phyloP scores from a whole-genome alignment of 2,888 invertebrate genomes.

The Ormyrus labotus region DNA sequence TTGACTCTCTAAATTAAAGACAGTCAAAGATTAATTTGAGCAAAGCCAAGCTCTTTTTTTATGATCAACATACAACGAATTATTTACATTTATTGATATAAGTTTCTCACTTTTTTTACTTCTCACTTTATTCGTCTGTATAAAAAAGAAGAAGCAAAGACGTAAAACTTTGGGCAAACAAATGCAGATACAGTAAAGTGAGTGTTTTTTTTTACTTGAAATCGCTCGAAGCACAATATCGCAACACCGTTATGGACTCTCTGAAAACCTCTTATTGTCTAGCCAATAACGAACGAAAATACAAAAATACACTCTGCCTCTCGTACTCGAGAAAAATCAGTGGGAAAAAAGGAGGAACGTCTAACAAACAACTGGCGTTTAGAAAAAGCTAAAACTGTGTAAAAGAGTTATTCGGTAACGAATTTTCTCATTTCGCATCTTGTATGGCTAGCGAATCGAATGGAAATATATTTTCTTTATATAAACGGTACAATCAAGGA shows the following conservation, averaged over 20 bases:
- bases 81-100: conserved; percentile 54
- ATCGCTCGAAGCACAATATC: conserved; percentile 25
- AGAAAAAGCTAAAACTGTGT: conserved; percentile 34
- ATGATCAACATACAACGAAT: conserved; percentile 42
- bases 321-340: background rate
- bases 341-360: background rate
- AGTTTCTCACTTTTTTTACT: conserved; percentile 49
- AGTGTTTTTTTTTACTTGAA: background rate
- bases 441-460: background rate
- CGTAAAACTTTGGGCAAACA: conserved; percentile 43
- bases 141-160: conserved; percentile 49
- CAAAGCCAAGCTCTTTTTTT: conserved; percentile 32
- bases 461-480: conserved; percentile 21
- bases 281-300: conserved; percentile 45
- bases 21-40: background rate
- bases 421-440: background rate
- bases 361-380: conserved; percentile 8
- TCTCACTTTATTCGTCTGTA: conserved; percentile 48
- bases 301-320: conserved; percentile 32
- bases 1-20: background rate
- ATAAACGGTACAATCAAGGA: conserved; percentile 23
- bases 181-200: conserved; percentile 18
- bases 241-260: background rate
- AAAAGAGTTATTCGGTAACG: background rate
- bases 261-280: conserved; percentile 43